These are phyloP conservation scores for Clamator glandarius DNA, from an alignment of 2,797 vertebrate species.

Conservation along the genomic window DNA sequence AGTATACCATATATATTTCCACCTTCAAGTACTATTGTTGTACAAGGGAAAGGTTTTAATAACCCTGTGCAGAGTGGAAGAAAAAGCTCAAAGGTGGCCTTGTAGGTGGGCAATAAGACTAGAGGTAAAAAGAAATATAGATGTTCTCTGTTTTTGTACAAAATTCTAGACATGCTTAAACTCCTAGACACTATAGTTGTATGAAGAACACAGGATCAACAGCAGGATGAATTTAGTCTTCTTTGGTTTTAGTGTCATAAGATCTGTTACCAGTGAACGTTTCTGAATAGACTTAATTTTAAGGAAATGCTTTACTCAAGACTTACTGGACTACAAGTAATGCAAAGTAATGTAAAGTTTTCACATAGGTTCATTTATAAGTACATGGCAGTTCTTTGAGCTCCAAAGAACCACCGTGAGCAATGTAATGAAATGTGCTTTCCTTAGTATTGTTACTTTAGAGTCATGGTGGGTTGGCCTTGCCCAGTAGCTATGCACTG, in stretches of 20 bases:
- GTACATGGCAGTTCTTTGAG: background rate
- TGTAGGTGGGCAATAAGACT: background rate
- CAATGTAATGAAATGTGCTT: background rate
- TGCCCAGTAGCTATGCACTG: background rate
- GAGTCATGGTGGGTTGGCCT: background rate
- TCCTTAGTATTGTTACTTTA: background rate
- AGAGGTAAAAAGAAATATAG: background rate
- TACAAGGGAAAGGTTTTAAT: background rate
- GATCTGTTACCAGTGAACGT: background rate
- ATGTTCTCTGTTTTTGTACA: background rate
- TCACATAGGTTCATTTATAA: background rate
- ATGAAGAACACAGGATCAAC: background rate
- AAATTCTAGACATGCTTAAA: background rate
- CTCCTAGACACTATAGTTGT: background rate
- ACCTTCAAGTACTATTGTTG: background rate
- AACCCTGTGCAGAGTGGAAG: background rate
- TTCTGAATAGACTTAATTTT: background rate
- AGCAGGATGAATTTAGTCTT: background rate
- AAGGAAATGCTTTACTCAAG: background rate
- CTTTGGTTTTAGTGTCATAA: background rate
- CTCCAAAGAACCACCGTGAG: background rate
- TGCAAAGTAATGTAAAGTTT: background rate
- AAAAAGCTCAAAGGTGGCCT: background rate
- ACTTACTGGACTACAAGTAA: background rate
- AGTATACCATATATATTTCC: background rate